phyloP scores from a whole-genome alignment of 2,888 invertebrate species.

The Lymantria monacha region DNA sequence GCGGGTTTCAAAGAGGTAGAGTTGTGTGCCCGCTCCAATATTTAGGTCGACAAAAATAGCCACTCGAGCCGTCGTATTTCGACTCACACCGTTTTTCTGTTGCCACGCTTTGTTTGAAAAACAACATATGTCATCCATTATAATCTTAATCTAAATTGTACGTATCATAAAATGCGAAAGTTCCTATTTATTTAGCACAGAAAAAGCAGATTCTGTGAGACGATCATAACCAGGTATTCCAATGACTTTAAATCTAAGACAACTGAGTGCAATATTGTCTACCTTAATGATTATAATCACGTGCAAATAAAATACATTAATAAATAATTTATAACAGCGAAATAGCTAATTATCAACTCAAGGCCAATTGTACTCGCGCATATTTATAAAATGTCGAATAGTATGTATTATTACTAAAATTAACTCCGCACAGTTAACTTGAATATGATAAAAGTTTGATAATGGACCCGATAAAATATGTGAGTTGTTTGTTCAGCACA shows the following conservation, averaged over 20 bases:
- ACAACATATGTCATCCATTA: constrained; percentile 6
- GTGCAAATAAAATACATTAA: constrained; percentile 17
- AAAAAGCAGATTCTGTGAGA: background rate
- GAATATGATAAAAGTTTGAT: constrained; percentile 59
- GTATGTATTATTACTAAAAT: constrained; percentile 33
- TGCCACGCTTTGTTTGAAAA: background rate
- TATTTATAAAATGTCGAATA: constrained; percentile 10
- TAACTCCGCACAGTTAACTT: constrained; percentile 38
- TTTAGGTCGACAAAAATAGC: constrained; percentile 79
- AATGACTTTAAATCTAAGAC: no score
- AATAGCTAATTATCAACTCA: constrained; percentile 34
- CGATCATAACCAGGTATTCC: background rate
- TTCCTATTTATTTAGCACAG: background rate
- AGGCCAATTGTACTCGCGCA: constrained; percentile 24
- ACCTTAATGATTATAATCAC: constrained; percentile 6
- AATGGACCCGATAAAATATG: constrained; percentile 51
- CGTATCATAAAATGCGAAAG: no score
- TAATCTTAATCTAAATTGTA: no score
- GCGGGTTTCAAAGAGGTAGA: constrained; percentile 25
- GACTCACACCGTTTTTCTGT: background rate
- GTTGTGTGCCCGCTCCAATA: constrained; percentile 60
- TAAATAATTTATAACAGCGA: background rate
- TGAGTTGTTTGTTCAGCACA: constrained; percentile 54
- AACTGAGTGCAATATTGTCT: no score
- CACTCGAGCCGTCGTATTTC: constrained; percentile 8